Evolutionary conservation across 2,888 invertebrate species (phyloP).

Genomic region (Neoscelio sp.): DNA sequence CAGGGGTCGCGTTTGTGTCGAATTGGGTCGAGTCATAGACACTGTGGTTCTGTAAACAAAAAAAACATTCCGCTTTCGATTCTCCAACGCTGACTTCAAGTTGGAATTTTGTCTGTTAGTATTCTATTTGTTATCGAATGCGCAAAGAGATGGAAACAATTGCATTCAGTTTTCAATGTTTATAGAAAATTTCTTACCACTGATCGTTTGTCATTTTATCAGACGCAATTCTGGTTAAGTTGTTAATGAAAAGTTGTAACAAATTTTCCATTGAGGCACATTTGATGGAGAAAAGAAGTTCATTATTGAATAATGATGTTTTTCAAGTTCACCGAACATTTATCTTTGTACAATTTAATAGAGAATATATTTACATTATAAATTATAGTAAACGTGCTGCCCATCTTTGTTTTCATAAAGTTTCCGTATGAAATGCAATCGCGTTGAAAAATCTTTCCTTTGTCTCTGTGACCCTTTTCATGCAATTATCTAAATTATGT

Average conservation of each 20-base stretch:
- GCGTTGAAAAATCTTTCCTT: conserved; percentile 56
- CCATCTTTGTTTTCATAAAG: conserved; percentile 43
- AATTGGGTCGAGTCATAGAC: conserved; percentile 90
- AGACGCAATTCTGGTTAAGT: too few relatives aligned
- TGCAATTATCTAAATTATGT: conserved; percentile 21
- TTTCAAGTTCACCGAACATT: too few relatives aligned
- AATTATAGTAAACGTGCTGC: background rate
- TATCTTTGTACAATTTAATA: too few relatives aligned
- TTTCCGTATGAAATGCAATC: conserved; percentile 2
- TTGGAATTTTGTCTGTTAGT: conserved; percentile 20
- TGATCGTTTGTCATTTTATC: too few relatives aligned
- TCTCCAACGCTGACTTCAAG: conserved; percentile 63
- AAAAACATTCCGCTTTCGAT: conserved; percentile 67
- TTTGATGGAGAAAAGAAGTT: too few relatives aligned
- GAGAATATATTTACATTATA: background rate
- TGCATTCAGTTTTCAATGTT: conserved; percentile 2
- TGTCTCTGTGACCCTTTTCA: conserved; percentile 36
- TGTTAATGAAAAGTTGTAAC: too few relatives aligned
- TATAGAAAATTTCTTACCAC: background rate
- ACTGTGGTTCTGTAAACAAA: conserved; percentile 87
- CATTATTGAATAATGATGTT: too few relatives aligned
- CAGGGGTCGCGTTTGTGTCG: conserved; percentile 87
- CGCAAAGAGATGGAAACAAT: conserved; percentile 35
- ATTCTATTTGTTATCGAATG: conserved; percentile 18
- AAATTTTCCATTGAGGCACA: too few relatives aligned